phyloP scores from a whole-genome alignment of 1,140 invertebrate genomes.

The Triops cancriformis region DNA sequence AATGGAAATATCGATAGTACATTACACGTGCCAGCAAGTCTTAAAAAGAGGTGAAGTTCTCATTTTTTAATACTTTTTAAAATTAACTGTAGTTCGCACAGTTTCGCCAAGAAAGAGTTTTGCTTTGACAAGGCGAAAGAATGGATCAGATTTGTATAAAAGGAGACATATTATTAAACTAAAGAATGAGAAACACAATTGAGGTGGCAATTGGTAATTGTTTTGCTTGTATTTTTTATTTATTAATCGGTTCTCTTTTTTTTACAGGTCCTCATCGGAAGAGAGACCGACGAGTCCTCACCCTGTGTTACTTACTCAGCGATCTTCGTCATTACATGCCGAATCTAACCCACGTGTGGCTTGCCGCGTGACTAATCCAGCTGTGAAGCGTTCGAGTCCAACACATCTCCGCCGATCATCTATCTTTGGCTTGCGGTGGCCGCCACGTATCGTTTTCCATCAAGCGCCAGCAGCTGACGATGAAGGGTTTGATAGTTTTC shows the following conservation, averaged over 20 bases:
- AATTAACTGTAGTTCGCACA: too few relatives aligned
- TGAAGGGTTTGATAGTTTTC: constrained; percentile 77
- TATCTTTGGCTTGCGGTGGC: constrained; percentile 20
- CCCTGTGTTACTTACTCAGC: constrained; percentile 18
- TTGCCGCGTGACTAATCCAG: background rate
- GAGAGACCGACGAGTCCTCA: constrained; percentile 17
- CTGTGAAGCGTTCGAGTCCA: background rate
- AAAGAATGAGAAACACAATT: too few relatives aligned
- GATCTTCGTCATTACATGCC: constrained; percentile 21
- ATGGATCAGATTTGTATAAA: too few relatives aligned
- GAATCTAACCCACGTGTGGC: constrained; percentile 17
- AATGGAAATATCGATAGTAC: background rate
- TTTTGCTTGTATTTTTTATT: background rate
- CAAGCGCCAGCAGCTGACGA: constrained; percentile 48
- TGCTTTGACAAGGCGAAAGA: too few relatives aligned
- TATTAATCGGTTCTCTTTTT: background rate
- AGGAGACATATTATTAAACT: too few relatives aligned
- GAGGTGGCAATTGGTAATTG: too few relatives aligned
- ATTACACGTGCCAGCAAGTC: background rate
- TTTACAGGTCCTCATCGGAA: constrained; percentile 20
- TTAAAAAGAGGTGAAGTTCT: background rate
- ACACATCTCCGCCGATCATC: background rate
- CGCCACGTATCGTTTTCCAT: constrained; percentile 20
- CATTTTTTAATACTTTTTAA: background rate
- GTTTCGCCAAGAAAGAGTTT: too few relatives aligned